These are phyloP conservation scores for Balaeniceps rex DNA, from an alignment of 2,113 vertebrate genomes.

Conservation along the genomic window DNA sequence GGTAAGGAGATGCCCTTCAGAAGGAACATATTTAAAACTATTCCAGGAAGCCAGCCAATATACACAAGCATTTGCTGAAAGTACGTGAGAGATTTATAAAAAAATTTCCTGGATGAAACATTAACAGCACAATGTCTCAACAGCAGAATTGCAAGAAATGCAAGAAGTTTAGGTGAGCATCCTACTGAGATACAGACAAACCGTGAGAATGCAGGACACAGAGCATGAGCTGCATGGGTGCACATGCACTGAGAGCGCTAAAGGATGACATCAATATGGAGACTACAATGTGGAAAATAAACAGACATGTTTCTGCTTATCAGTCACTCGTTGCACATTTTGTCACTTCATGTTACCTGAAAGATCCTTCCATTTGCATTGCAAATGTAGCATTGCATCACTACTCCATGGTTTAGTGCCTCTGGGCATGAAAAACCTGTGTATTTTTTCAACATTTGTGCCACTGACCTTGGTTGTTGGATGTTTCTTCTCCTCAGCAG, in stretches of 20 bases:
- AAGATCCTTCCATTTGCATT: not conserved
- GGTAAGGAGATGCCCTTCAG: conserved; percentile 5
- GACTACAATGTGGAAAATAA: not conserved
- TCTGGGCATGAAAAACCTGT: not conserved
- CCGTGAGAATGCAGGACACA: not conserved
- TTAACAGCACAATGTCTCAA: not conserved
- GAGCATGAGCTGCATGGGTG: not conserved
- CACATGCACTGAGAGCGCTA: not conserved
- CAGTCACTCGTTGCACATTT: not conserved
- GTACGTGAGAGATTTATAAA: not conserved
- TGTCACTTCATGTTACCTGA: not conserved
- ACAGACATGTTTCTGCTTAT: not conserved
- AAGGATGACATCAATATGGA: not conserved
- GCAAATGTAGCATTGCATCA: not conserved
- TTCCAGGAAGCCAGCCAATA: conserved; percentile 41
- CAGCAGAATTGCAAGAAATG: not conserved
- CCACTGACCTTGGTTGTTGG: not conserved
- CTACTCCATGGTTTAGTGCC: not conserved
- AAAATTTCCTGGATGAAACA: conserved; percentile 6
- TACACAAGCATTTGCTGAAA: conserved; percentile 18
- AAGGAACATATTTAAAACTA: conserved; percentile 3
- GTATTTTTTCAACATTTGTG: not conserved
- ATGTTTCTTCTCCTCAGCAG: not conserved
- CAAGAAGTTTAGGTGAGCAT: not conserved
- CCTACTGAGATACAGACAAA: not conserved